Evolutionary conservation across 2,797 vertebrate genomes (phyloP), one percentile per base, ranked within the genome.

Genomic region (Parotocinclus haroldoi): DNA sequence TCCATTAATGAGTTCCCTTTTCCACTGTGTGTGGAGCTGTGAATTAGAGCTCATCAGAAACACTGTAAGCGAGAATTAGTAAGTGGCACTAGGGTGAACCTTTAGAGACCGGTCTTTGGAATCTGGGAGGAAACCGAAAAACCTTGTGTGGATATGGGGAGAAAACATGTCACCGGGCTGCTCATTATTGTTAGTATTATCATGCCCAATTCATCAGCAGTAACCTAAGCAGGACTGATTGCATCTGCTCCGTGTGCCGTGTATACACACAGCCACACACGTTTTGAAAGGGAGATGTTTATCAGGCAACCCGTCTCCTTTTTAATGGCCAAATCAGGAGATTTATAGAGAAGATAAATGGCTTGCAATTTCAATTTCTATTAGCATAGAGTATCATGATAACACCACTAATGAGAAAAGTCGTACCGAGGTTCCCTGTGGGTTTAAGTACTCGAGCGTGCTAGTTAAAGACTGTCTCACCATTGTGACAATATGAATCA

Each of bases 221-320:
- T 12, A 6, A 54, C 42, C 36, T 57, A 50, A 39, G 40, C 10
- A 55, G 46, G 48, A 36, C 17, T 40, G 7, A 38, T 51, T 38
- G n/a, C 10, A 40, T 10, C 59, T 51, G 14, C 16, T 63, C 36
- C 18, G 48, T 7, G n/a, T 50, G 37, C 8, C 52, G 38, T 62
- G 55, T 55, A 69, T 62, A 67, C 75, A 64, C 57, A 37, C 65
- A 67, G 76, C 68, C 76, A 79, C 75, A 75, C 63, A 78, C 69
- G 66, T 55, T 58, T 65, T 74, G 40, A 51, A 56, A 80, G 40
- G 86, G 74, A 80, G 84, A 81, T 81, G 86, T 84, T 69, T 72
- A 84, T 84, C 54, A 72, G 57, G 68, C 71, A 50, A 16, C 66
- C 78, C 81, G 78, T 80, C 84, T 80, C 80, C 72, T 79, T 77